phyloP scores from a whole-genome alignment of 2,797 vertebrate species.

The Nannoperca australis region DNA sequence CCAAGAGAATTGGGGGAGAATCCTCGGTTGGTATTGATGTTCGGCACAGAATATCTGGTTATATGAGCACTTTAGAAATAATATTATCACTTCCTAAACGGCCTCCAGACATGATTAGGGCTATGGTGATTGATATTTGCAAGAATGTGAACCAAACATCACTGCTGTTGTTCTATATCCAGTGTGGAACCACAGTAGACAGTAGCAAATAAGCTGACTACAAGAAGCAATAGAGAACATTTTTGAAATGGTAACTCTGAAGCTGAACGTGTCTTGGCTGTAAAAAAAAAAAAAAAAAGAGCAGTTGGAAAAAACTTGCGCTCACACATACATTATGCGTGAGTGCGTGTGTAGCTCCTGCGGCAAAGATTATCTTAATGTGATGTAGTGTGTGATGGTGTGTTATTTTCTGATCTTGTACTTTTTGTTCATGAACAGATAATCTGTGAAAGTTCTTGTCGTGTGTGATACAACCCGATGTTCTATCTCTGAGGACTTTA shows the following conservation, averaged over 20 bases:
- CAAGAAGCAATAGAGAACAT: neutral
- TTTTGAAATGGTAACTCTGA: neutral
- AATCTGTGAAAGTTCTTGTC: constrained; percentile 1
- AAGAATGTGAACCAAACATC: neutral
- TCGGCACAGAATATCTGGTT: neutral
- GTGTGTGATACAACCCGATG: constrained; percentile 18
- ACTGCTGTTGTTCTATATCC: neutral
- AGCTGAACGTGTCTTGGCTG: neutral
- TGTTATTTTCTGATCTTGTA: constrained; percentile 19
- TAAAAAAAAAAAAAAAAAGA: neutral
- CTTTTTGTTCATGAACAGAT: constrained; percentile 7
- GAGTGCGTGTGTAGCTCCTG: neutral
- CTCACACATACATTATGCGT: neutral
- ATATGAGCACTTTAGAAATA: neutral
- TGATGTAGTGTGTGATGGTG: neutral
- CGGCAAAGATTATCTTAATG: constrained; percentile 2
- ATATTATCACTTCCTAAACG: neutral
- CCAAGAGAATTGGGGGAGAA: neutral
- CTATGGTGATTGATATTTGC: neutral
- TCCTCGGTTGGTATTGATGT: neutral
- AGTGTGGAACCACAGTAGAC: neutral
- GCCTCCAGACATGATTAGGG: neutral
- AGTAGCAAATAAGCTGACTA: neutral
- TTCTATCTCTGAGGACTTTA: constrained; percentile 5
- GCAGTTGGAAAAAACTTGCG: neutral